phyloP scores from a whole-genome alignment of 2,113 vertebrate genomes.

The Malurus melanocephalus region DNA sequence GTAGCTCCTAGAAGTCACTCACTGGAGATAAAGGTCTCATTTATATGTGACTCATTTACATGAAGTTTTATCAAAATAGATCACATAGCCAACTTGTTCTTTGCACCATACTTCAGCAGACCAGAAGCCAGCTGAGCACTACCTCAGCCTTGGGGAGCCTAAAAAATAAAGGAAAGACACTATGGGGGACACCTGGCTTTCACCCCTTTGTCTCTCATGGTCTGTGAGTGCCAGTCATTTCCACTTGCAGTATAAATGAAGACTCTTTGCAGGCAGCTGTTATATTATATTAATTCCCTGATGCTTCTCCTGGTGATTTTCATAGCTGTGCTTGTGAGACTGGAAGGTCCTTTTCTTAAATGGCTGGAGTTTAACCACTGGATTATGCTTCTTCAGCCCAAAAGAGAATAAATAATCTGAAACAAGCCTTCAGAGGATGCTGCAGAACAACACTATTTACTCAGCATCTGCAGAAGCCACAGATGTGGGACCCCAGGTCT shows the following conservation, averaged over 20 bases:
- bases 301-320: not conserved
- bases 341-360: not conserved
- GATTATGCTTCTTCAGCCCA: not conserved
- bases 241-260: not conserved
- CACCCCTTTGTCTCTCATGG: not conserved
- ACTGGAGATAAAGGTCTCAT: not conserved
- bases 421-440: not conserved
- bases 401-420: not conserved
- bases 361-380: not conserved
- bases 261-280: not conserved
- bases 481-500: too few species aligned
- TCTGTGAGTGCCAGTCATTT: not conserved
- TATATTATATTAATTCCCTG: not conserved
- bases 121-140: not conserved
- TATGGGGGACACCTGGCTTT: not conserved
- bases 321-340: not conserved
- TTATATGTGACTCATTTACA: not conserved
- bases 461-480: not conserved
- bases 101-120: not conserved
- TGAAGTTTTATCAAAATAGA: not conserved
- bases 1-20: not conserved
- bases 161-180: not conserved
- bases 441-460: not conserved
- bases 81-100: not conserved
- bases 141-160: not conserved